phyloP scores from a whole-genome alignment of 2,113 vertebrate genomes.

The Psittacula cyanocephala region DNA sequence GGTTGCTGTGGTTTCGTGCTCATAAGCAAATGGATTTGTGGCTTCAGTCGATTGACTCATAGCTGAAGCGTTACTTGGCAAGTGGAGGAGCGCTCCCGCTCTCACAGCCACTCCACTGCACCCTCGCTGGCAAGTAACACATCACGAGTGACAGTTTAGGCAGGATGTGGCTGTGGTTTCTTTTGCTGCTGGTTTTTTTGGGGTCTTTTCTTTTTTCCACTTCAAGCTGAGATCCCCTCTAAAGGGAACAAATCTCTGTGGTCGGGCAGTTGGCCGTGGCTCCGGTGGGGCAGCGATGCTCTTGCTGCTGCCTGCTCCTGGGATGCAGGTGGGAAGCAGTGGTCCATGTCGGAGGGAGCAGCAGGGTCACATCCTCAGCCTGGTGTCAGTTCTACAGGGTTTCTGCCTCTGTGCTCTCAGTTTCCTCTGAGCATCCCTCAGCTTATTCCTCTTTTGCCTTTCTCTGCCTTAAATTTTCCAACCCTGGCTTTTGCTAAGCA shows the following conservation, averaged over 20 bases:
- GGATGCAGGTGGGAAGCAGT: neutral
- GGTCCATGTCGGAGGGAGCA: accelerated
- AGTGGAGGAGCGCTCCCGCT: neutral
- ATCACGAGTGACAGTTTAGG: neutral
- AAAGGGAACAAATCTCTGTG: neutral
- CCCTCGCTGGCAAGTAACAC: neutral
- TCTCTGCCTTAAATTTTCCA: neutral
- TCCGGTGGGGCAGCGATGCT: neutral
- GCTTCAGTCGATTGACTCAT: neutral
- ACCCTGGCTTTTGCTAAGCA: neutral
- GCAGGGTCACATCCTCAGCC: neutral
- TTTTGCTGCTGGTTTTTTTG: neutral
- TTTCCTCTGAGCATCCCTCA: neutral
- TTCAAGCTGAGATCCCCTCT: neutral
- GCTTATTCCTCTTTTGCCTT: neutral
- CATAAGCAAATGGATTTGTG: neutral
- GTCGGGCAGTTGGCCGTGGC: accelerated
- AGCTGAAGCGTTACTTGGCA: neutral
- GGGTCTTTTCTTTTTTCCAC: too few species aligned
- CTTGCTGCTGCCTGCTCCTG: neutral
- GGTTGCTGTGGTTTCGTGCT: neutral
- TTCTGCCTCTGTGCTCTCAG: neutral
- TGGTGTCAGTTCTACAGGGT: neutral
- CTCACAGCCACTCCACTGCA: neutral
- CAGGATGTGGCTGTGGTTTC: conserved; percentile 33